phyloP scores from a whole-genome alignment of 2,797 vertebrate genomes.

The Pseudocheirus occidentalis region DNA sequence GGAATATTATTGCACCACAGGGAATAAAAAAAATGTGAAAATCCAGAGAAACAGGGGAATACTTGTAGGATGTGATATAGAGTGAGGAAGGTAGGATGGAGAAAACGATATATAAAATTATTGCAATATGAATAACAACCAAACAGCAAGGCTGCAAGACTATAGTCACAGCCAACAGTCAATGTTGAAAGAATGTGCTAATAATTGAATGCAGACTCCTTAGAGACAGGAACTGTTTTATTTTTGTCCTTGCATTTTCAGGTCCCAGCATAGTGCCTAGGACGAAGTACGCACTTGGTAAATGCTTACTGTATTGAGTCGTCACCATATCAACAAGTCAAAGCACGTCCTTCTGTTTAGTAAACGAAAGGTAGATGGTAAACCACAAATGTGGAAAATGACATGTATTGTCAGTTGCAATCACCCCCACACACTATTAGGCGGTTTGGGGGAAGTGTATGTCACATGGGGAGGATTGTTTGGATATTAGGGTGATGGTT shows the following conservation, averaged over 20 bases:
- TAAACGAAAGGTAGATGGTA: neutral
- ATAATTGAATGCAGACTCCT: neutral
- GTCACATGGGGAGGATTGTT: neutral
- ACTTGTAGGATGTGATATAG: slow-evolving; percentile 49
- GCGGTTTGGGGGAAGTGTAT: neutral
- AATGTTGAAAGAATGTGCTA: neutral
- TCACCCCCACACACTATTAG: neutral
- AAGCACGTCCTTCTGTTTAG: neutral
- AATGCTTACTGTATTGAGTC: neutral
- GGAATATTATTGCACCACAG: slow-evolving; percentile 45
- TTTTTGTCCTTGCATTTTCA: neutral
- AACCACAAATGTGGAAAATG: neutral
- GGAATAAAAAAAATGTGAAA: slow-evolving; percentile 55
- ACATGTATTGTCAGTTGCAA: neutral
- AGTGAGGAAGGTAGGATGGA: slow-evolving; percentile 25
- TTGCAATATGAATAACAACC: neutral
- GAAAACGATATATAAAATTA: neutral
- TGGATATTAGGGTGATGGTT: neutral
- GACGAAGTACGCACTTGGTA: neutral
- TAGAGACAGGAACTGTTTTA: neutral
- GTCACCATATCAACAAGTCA: neutral
- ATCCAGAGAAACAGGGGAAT: slow-evolving; percentile 28
- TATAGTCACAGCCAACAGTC: neutral
- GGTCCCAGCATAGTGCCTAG: neutral
- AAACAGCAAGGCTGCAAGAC: neutral